Base-by-base conservation (phyloP, 2,797 vertebrate genomes). In the Muraenolepis orangiensis region DNA sequence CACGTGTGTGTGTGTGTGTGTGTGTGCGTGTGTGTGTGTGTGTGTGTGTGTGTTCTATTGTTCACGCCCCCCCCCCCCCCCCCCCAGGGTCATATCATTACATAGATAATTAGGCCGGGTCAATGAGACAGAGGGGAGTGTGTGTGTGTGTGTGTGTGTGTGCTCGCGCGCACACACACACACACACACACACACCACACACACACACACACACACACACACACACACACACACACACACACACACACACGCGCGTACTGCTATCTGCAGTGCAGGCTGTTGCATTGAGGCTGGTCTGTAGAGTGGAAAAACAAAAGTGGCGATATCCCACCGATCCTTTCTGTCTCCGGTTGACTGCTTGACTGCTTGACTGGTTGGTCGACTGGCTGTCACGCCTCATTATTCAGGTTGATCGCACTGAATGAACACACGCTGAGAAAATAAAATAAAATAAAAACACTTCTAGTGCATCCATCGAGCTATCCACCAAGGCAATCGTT, bases 71-170 rank as follows among this genome's bases (percentile, higher is more conserved):
- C 89, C 93, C 93, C 92, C 93, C 93, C 92, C 93, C 93, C 85
- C 88, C 93, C 93, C 93, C 91, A 83, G 87, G 90, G 89, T 93
- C 94, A 92, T 86, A 93, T 94, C 93, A 93, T 95, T 95, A 94
- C 90, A 92, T 87, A 94, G 93, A 93, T 95, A 95, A 94, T 95
- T 94, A 95, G 91, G 85, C 89, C 87, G 87, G 94, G 94, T 92
- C 92, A 91, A 78, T 76, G 72, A 77, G 78, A 76, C 72, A 76
- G 70, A 81, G 81, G 74, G 66, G 64, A 30, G 34, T 7, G 85
- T 86, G 74, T 73, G 85, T 80, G 38, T 0, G 85, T 89, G 71
- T 87, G 51, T 23, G 30, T 64, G 74, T 74, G 38, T 32, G 70
- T 78, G 72, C n/a, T n/a, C n/a, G n/a, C n/a, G n/a, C n/a, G n/a